Percentiles rank a stretch among this genome's conserved stretches.
Evolutionary conservation across 1,140 invertebrate genomes (phyloP).

Genomic region (Monomorium pharaonis): DNA sequence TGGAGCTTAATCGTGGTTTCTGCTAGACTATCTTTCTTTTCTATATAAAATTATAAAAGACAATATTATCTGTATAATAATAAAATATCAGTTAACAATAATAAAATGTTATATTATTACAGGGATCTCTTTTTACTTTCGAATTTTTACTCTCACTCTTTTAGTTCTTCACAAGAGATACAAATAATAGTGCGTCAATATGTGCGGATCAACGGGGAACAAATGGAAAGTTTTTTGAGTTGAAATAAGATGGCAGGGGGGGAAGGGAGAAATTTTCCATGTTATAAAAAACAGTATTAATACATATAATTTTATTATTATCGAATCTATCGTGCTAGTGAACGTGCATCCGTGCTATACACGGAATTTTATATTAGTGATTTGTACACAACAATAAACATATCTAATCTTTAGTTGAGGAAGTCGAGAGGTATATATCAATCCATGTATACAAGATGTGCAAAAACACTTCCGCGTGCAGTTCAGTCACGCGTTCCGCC

Average conservation of each 20-base stretch:
- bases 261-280: background rate
- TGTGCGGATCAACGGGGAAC: background rate
- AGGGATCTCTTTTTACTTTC: background rate
- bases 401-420: background rate
- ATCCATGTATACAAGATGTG: background rate
- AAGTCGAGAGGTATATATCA: background rate
- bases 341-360: background rate
- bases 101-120: background rate
- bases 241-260: too few relatives aligned
- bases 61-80: background rate
- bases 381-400: constrained; percentile 17
- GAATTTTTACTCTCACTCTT: too few relatives aligned
- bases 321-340: background rate
- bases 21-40: too few relatives aligned
- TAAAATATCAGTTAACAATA: background rate
- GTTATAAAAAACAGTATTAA: background rate
- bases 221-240: background rate
- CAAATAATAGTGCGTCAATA: too few relatives aligned
- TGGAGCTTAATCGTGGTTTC: too few relatives aligned
- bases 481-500: constrained; percentile 27
- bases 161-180: background rate
- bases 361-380: constrained; percentile 19
- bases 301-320: constrained; percentile 29
- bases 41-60: background rate
- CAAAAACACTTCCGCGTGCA: constrained; percentile 46